A percentile compares a stretch with the other conserved stretches of the same genome.
Conservation (phyloP, 30 jellyfish, hydroid and myxozoan species). For the Pseudorhiza aurosa region DNA sequence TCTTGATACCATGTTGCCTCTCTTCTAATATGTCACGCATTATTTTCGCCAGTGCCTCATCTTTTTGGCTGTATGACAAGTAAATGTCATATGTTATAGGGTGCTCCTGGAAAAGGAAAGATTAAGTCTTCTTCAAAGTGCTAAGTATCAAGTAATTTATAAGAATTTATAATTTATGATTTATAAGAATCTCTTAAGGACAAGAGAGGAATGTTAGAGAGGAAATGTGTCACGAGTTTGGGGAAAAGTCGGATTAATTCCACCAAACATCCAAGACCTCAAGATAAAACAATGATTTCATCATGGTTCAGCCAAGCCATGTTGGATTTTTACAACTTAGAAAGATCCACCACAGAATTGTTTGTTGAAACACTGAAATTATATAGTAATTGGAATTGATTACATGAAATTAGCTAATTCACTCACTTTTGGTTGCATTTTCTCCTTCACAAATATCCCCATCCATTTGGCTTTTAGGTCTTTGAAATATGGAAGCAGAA, state of each 20-base stretch:
- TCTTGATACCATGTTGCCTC: constrained; percentile 21
- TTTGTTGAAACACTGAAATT: no score
- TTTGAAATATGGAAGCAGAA: constrained; percentile 33
- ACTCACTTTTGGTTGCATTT: constrained; percentile 20
- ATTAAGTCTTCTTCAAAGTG: background rate
- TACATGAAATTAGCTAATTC: no score
- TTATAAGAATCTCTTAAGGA: background rate
- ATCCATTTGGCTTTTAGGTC: constrained; percentile 34
- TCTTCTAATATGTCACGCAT: constrained; percentile 9
- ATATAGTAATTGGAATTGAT: no score
- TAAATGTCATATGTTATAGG: constrained; percentile 60
- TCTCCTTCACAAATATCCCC: background rate
- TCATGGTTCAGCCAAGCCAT: no score
- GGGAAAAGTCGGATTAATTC: no score
- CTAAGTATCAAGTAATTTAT: background rate
- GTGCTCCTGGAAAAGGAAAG: constrained; percentile 24
- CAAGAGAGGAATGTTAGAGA: no score
- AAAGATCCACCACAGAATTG: no score
- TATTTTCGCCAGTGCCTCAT: constrained; percentile 21
- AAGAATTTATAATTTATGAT: background rate
- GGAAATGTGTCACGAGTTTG: no score
- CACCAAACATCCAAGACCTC: no score
- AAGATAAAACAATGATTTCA: no score
- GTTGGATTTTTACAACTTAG: no score
- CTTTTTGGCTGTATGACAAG: constrained; percentile 57